Base-by-base conservation (phyloP, 1,140 invertebrate genomes). In the Atta cephalotes region DNA sequence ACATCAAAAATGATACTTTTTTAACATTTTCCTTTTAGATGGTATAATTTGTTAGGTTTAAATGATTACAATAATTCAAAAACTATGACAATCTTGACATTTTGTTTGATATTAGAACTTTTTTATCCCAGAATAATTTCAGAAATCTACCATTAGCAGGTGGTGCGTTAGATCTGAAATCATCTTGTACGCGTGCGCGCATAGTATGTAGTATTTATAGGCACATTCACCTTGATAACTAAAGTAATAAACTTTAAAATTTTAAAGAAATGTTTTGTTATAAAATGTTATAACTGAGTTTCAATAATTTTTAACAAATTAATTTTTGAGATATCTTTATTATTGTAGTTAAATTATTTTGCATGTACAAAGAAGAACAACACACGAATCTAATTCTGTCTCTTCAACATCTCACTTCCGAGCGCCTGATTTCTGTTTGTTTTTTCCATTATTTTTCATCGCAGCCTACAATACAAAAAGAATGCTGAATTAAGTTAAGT, bases 401-500 rank as follows among this genome's bases (percentile, higher is more conserved):
- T 65, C 78, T 49, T 53, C 10, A 16, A 49, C 5, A 60, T 76
- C 21, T 35, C 56, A 56, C 45, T 14, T 35, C 31, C 10, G 5
- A 35, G 35, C 35, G 7, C 35, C 7, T 35, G 3, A 35, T 31
- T 31, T 31, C 28, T 0, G 25, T 39, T 14, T 6, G 53, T 66
- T 12, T 45, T 0, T 21, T 68, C 1, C 3, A 9, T 3, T 68
- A 68, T n/a, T 35, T 80, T 68, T 49, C 16, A 16, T 65, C n/a
- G n/a, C 78, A 56, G n/a, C 6, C 78, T 80, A 68, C 14, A 45
- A 56, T 80, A 68, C 14, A 45, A 56, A 49, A 31, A 68, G 3
- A 16, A 78, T 49, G 16, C 10, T 78, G 1, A 60, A 60, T 76
- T n/a, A n/a, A 60, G 25, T 76, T 21, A 76, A 76, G 0, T 39